These are phyloP conservation scores for Egretta garzetta DNA, from an alignment of 2,113 vertebrate genomes.

Conservation along the genomic window DNA sequence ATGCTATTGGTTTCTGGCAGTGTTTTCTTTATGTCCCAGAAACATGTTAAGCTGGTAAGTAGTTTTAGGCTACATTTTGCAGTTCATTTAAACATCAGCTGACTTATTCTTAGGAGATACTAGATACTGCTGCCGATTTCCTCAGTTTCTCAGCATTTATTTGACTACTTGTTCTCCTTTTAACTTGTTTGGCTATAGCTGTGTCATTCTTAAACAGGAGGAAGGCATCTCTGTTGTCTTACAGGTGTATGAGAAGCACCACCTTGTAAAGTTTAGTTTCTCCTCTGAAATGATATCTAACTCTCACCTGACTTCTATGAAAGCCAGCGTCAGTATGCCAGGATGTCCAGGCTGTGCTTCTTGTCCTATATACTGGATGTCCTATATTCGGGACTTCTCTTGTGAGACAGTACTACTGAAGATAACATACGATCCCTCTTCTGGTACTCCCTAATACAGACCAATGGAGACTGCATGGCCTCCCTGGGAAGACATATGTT, in stretches of 20 bases:
- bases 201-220: not conserved
- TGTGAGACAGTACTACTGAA: not conserved
- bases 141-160: not conserved
- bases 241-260: not conserved
- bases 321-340: not conserved
- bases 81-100: not conserved
- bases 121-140: not conserved
- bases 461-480: not conserved
- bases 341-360: not conserved
- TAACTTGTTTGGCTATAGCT: not conserved
- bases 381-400: not conserved
- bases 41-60: not conserved
- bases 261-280: not conserved
- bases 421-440: not conserved
- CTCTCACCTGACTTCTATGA: not conserved
- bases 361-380: not conserved
- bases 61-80: not conserved
- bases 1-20: not conserved
- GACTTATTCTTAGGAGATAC: not conserved
- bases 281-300: not conserved
- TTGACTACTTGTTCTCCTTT: not conserved
- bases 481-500: not conserved
- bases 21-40: not conserved
- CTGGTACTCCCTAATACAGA: not conserved
- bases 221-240: not conserved